Base-by-base conservation (phyloP, 2,113 vertebrate genomes). In the Nyctibius bracteatus region DNA sequence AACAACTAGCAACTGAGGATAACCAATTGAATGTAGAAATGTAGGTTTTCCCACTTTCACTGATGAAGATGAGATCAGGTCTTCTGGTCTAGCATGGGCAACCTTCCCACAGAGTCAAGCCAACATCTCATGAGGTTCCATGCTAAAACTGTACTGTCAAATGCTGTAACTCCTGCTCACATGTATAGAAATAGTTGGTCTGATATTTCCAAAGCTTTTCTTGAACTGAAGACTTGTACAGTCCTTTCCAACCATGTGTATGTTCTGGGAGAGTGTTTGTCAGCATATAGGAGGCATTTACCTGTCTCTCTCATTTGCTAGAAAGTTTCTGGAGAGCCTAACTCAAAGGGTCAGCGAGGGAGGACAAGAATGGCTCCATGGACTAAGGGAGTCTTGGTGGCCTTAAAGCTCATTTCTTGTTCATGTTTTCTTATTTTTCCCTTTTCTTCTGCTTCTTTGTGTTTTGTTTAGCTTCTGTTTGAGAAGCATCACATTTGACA, bases 161-260 rank as follows among this genome's bases (percentile, higher is more conserved):
- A 31, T 35, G 30, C 18, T 57, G 23, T 46, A 80, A 59, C 6
- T 33, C 20, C 35, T 41, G 43, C 16, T 95, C 8, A 47, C 14
- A 47, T 24, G 16, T 77, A 30, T 30, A 70, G 31, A 59, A 81
- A 22, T 47, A 21, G 28, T 46, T 49, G 14, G 9, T 72, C 23
- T 93, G 52, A 43, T 79, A 43, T 27, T 84, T 8, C 14, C 31
- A 74, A n/a, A 91, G 37, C 8, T 90, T 57, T 55, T 66, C 37
- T 58, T 81, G 17, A 75, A 59, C 3, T 6, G 55, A 81, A 74
- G 51, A 9, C 19, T 57, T 66, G 17, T 70, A 18, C 4, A 46
- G 35, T 57, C 49, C 5, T 68, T 23, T 83, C 49, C n/a, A 49
- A 31, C 16, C 0, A 0, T 2, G 2, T 41, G 24, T 24, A 8